Evolutionary conservation across 2,888 invertebrate species (phyloP).

Genomic region (Tinea semifulvella): DNA sequence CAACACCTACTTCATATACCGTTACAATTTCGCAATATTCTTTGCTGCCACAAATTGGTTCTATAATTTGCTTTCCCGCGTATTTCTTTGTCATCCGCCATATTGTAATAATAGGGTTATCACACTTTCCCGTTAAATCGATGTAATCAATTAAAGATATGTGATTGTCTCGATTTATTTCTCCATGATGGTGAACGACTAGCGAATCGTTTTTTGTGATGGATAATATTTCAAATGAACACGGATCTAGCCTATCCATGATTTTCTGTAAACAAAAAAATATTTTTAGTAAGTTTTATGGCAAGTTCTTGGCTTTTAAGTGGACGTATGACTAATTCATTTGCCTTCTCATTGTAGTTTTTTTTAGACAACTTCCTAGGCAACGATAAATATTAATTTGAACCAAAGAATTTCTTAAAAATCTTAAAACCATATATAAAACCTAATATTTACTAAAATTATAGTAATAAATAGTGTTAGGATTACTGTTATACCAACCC

Average conservation of each 20-base stretch:
- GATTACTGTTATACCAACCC: too few relatives aligned
- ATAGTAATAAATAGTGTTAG: too few relatives aligned
- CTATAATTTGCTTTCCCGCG: neutral
- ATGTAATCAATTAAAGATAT: neutral
- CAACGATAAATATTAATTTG: too few relatives aligned
- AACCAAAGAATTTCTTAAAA: too few relatives aligned
- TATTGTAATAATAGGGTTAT: constrained; percentile 5
- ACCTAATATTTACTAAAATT: too few relatives aligned
- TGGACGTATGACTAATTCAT: too few relatives aligned
- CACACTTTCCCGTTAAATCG: neutral
- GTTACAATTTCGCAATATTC: neutral
- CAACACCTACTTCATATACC: neutral
- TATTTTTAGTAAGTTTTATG: too few relatives aligned
- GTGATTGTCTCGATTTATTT: neutral
- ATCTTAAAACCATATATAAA: too few relatives aligned
- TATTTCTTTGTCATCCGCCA: neutral
- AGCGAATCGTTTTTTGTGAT: neutral
- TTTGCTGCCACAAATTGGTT: neutral
- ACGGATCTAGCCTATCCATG: neutral
- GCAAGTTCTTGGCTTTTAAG: too few relatives aligned
- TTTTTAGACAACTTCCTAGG: too few relatives aligned
- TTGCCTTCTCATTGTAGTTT: too few relatives aligned
- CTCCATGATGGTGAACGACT: neutral
- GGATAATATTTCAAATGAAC: neutral
- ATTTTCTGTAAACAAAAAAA: neutral